Evolutionary conservation across 2,797 vertebrate genomes (phyloP), one percentile per base, ranked within the genome.

Genomic region (Phaenicophaeus curvirostris): DNA sequence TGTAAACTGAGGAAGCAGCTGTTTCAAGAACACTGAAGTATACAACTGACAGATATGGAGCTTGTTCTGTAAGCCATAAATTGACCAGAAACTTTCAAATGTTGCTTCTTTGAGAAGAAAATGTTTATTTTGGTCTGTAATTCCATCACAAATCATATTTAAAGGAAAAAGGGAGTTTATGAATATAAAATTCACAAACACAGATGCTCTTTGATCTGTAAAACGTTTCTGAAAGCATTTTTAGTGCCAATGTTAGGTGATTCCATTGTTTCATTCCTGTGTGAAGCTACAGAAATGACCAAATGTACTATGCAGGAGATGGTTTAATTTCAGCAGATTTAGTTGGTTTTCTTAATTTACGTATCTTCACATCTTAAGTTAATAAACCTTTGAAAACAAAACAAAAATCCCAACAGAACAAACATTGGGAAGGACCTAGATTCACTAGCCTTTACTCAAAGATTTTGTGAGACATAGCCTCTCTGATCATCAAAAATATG

Each of bases 191-290:
- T 76, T 92, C 42, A 85, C 20, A 53, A 85, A 59, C 11, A 88
- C 63, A 90, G 14, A 74, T 86, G 25, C 24, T 88, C 28, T 66
- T 82, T 96, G 85, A 72, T 94, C 82, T 75, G 57, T 86, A 74
- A 95, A 96, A 89, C 63, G 5, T 77, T 54, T 83, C n/a, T 89
- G 35, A 85, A 91, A 85, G 5, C 18, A 74, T 86, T 89, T 82
- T 76, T 72, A 30, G 10, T 75, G 59, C 21, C 63, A 81, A 1
- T 54, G 19, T 63, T 91, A 89, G 30, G 21, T 78, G 85, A 88
- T 76, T 39, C 13, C 80, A 75, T 59, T 95, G 17, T 87, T 91
- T 82, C 93, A 83, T 82, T 91, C 30, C 53, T 85, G 2, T n/a
- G 73, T 39, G 20, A 82, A 94, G 25, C 5, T 31, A 58, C 4